Conservation (phyloP, 2,113 vertebrate genomes). For the Saiga tatarica region DNA sequence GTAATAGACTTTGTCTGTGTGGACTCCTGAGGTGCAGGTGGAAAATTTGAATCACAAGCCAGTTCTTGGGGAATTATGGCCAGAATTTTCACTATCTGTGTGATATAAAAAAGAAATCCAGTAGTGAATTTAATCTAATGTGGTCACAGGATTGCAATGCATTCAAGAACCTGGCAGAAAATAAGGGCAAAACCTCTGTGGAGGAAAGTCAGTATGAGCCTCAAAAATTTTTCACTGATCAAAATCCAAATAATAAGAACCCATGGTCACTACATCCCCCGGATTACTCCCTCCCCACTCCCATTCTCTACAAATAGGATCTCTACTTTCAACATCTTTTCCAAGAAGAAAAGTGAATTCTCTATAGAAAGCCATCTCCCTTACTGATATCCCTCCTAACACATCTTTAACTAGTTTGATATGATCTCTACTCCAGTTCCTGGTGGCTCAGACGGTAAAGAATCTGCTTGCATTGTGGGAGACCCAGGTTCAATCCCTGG, state of each 20-base stretch:
- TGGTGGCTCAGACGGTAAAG: neutral
- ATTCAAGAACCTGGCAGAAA: neutral
- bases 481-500: neutral
- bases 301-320: neutral
- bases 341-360: neutral
- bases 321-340: neutral
- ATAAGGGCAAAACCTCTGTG: neutral
- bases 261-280: neutral
- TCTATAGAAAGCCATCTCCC: neutral
- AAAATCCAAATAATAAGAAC: neutral
- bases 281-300: neutral
- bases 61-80: neutral
- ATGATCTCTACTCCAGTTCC: neutral
- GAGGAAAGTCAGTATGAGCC: neutral
- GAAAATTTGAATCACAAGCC: neutral
- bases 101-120: neutral
- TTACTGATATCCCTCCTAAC: neutral
- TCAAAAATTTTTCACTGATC: neutral
- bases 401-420: neutral
- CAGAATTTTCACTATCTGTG: neutral
- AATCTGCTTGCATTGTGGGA: neutral
- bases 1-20: neutral
- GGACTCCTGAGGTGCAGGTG: neutral
- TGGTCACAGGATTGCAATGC: neutral
- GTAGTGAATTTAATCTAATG: neutral